Base-by-base conservation (phyloP, 2,113 vertebrate species). In the Etia nguti region DNA sequence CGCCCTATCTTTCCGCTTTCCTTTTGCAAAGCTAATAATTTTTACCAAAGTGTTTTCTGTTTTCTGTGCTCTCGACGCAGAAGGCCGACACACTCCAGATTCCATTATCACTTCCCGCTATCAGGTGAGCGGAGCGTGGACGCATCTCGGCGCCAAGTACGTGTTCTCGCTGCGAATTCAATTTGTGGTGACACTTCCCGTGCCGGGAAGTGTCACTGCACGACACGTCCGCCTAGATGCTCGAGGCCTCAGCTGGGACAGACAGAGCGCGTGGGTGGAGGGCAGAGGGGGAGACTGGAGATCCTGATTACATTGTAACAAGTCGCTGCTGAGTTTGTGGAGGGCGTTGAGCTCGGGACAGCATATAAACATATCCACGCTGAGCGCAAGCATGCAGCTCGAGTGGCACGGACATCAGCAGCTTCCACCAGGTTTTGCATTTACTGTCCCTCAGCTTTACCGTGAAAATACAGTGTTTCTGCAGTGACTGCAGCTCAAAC, bases 11-110 rank as follows among this genome's bases (percentile, higher is more conserved):
- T 84, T 88, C 59, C 79, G 75, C 85, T 88, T 81, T 57, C 20
- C 90, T 92, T 92, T 92, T 86, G 93, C 88, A 87, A 89, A 87
- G 88, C 89, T 86, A 88, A 80, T 81, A 83, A 79, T 88, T 93
- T 92, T 68, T 79, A 86, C 85, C 83, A 84, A 38, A 50, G 70
- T 48, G 4, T 15, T 79, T 56, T 84, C 89, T 31, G 38, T 8
- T 79, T 56, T 85, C 90, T 26, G 34, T 10, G 34, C 83, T 84
- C 87, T 82, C 60, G 31, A 48, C 60, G 18, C 77, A 65, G 85
- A 83, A 86, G 22, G 81, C 41, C 5, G 68, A 57, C 84, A 86
- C 86, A 41, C 87, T 93, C 84, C 79, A 81, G 34, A 85, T 83
- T 68, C 87, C 79, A 79, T 94, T 92, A 92, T 94, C 86, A 43